Evolutionary conservation across 2,113 vertebrate species (phyloP).

Genomic region (Silurus meridionalis): DNA sequence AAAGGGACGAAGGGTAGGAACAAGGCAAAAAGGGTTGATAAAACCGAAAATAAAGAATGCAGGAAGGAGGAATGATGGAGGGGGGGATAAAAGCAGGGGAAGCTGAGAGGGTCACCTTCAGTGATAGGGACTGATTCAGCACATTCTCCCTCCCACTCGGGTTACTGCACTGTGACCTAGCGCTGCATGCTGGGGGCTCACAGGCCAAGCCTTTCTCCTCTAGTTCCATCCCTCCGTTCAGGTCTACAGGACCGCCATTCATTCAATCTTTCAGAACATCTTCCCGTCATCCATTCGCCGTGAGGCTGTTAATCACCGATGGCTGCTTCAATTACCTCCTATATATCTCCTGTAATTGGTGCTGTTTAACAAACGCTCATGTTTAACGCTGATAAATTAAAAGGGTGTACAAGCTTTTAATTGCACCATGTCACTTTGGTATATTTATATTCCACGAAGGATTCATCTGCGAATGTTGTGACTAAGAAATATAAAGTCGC

Average conservation of each 20-base stretch:
- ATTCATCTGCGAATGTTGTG: background rate
- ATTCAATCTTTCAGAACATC: constrained; percentile 2
- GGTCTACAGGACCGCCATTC: background rate
- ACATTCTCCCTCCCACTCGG: constrained; percentile 69
- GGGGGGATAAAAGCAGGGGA: constrained; percentile 56
- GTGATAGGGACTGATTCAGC: constrained; percentile 75
- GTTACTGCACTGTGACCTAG: constrained; percentile 70
- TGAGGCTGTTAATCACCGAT: constrained; percentile 6
- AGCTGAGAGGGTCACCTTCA: constrained; percentile 76
- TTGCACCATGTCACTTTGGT: constrained; percentile 19
- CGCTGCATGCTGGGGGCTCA: constrained; percentile 59
- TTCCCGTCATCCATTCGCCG: constrained; percentile 29
- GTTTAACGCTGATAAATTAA: background rate
- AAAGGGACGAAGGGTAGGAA: constrained; percentile 53
- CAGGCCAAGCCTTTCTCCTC: constrained; percentile 15
- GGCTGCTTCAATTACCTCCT: constrained; percentile 15
- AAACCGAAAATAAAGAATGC: constrained; percentile 58
- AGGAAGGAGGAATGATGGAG: constrained; percentile 22
- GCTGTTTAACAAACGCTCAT: constrained; percentile 25
- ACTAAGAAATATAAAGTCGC: background rate
- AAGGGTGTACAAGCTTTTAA: constrained; percentile 26
- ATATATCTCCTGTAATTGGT: constrained; percentile 10
- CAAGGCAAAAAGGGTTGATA: constrained; percentile 60
- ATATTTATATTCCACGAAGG: constrained; percentile 12
- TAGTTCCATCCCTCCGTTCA: constrained; percentile 15